Percentiles rank a stretch among this genome's conserved stretches.
Conservation (phyloP, 2,888 invertebrate genomes). For the Ecliptopera silaceata region DNA sequence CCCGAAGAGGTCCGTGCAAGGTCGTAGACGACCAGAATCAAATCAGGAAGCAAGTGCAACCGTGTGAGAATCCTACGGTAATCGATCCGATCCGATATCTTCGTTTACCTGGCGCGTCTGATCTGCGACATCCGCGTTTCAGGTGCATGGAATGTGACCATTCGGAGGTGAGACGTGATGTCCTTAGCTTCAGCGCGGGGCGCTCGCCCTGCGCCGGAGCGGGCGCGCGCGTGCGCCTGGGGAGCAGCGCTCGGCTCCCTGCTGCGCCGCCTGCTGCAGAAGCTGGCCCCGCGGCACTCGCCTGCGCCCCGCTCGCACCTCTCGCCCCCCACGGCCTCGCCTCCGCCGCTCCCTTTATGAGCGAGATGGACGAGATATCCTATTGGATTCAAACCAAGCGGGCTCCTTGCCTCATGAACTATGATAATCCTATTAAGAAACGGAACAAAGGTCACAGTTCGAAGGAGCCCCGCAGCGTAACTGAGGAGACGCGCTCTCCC, state of each 20-base stretch:
- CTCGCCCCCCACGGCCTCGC: not conserved
- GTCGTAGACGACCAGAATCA: slow-evolving; percentile 4
- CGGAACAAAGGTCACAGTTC: slow-evolving; percentile 57
- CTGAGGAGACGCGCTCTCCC: slow-evolving; percentile 49
- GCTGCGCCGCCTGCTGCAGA: slow-evolving; percentile 45
- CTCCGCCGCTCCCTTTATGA: slow-evolving; percentile 65
- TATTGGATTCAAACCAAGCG: slow-evolving; percentile 75
- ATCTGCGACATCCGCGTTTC: slow-evolving; percentile 40
- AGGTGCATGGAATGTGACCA: slow-evolving; percentile 68
- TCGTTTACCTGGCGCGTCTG: not conserved
- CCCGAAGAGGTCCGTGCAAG: not conserved
- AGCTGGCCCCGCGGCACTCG: slow-evolving; percentile 36
- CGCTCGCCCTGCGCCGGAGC: slow-evolving; percentile 28
- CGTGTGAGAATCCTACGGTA: not conserved
- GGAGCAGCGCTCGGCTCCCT: slow-evolving; percentile 48
- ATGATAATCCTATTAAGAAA: slow-evolving; percentile 62
- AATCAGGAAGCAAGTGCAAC: slow-evolving; percentile 29
- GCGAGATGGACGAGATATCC: slow-evolving; percentile 75
- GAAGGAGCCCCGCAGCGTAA: slow-evolving; percentile 49
- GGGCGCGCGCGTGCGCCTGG: slow-evolving; percentile 22
- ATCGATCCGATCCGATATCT: not conserved
- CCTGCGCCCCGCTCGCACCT: slow-evolving; percentile 15
- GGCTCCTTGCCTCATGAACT: slow-evolving; percentile 74
- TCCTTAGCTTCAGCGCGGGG: slow-evolving; percentile 23
- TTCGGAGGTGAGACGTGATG: slow-evolving; percentile 39